Evolutionary conservation across 2,113 vertebrate genomes (phyloP).

Genomic region (Stomatorhinus ivindoensis): DNA sequence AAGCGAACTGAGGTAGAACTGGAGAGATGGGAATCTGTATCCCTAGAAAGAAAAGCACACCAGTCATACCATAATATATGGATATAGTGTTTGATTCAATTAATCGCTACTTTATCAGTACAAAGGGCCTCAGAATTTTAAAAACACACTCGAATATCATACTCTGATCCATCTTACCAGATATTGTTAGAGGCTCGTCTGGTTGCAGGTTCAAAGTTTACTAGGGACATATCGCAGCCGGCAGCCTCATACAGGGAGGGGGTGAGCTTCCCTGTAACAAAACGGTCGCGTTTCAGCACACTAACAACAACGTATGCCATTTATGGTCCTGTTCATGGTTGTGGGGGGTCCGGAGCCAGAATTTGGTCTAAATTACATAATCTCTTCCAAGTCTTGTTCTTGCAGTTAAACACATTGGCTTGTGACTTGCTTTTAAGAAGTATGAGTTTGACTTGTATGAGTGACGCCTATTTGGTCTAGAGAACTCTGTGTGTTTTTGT

Average conservation of each 20-base stretch:
- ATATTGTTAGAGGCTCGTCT: conserved; percentile 92
- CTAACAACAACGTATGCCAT: not conserved
- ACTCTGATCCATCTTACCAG: conserved; percentile 72
- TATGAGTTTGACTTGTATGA: no score
- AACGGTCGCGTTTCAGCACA: conserved; percentile 39
- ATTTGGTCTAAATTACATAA: no score
- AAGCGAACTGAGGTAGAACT: conserved; percentile 99
- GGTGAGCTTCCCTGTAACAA: conserved; percentile 79
- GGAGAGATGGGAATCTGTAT: conserved; percentile 97
- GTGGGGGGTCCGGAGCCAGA: no score
- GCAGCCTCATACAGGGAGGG: conserved; percentile 88
- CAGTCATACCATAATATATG: conserved; percentile 17
- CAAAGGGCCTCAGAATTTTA: not conserved
- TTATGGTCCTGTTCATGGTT: not conserved
- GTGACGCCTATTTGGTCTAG: no score
- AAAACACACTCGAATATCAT: not conserved
- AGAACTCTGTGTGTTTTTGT: no score
- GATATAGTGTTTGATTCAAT: conserved; percentile 12
- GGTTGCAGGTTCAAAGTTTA: conserved; percentile 94
- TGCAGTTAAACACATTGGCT: no score
- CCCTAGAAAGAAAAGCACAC: conserved; percentile 63
- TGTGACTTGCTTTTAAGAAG: no score
- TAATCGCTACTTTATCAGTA: not conserved
- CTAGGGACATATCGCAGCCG: conserved; percentile 92
- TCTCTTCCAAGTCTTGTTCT: no score